Conservation (phyloP, 2,113 vertebrate genomes). For the Grammomys surdaster region DNA sequence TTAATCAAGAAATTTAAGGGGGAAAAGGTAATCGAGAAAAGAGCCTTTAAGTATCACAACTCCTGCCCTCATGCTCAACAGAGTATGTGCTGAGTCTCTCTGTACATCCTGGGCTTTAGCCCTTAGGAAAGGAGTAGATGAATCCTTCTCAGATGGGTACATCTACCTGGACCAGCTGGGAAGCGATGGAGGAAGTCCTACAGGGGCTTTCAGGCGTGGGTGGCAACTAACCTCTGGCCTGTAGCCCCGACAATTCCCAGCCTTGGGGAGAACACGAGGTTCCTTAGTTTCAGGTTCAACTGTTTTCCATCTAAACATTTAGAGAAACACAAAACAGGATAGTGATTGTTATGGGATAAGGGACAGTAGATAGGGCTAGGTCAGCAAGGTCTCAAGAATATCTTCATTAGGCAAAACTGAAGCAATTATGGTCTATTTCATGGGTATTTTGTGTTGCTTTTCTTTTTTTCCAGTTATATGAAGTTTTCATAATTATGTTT, state of each 20-base stretch:
- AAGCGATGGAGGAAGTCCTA: background rate
- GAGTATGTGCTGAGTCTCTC: background rate
- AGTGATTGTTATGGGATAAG: background rate
- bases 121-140: background rate
- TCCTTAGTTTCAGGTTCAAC: background rate
- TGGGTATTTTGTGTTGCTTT: background rate
- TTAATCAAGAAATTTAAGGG: slow-evolving; percentile 22
- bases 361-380: background rate
- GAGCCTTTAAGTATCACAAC: background rate
- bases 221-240: background rate
- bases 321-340: background rate
- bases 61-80: background rate
- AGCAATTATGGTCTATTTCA: background rate
- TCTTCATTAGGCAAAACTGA: background rate
- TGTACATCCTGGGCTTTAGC: background rate
- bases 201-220: no score
- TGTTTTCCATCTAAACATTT: background rate
- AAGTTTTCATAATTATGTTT: background rate
- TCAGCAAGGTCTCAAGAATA: background rate
- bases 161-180: no score
- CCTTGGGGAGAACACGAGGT: background rate
- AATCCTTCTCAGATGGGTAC: background rate
- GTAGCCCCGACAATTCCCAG: background rate
- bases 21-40: background rate
- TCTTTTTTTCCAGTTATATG: slow-evolving; percentile 10